Evolutionary conservation across 2,888 invertebrate species (phyloP).

Genomic region (Molanna angustata): DNA sequence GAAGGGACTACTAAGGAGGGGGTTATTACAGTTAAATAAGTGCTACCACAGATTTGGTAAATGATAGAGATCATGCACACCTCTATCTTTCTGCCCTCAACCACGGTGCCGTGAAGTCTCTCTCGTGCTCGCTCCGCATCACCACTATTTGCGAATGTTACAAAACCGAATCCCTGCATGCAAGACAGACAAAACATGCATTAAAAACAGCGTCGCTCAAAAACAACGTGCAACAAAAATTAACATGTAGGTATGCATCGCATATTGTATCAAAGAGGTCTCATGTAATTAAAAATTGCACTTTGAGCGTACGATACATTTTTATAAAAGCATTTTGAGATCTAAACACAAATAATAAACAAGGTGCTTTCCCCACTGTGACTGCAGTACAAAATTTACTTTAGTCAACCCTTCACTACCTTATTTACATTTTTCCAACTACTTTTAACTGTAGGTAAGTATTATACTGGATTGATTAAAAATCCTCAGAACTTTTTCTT

Average conservation of each 20-base stretch:
- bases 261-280: slow-evolving; percentile 40
- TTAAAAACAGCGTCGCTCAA: slow-evolving; percentile 78
- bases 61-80: slow-evolving; percentile 88
- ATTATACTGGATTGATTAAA: too few relatives aligned
- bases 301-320: slow-evolving; percentile 56
- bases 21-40: slow-evolving; percentile 61
- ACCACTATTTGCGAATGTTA: slow-evolving; percentile 99
- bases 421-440: too few relatives aligned
- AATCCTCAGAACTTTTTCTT: too few relatives aligned
- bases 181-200: slow-evolving; percentile 95
- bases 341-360: slow-evolving; percentile 33
- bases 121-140: slow-evolving; percentile 99
- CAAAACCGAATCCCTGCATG: slow-evolving; percentile 99
- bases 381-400: not conserved
- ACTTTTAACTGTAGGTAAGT: too few relatives aligned
- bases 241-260: slow-evolving; percentile 63
- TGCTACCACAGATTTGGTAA: slow-evolving; percentile 54
- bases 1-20: slow-evolving; percentile 43
- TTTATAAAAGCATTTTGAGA: slow-evolving; percentile 43
- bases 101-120: slow-evolving; percentile 99
- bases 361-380: slow-evolving; percentile 26
- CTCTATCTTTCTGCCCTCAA: slow-evolving; percentile 99
- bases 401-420: not conserved
- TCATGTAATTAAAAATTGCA: slow-evolving; percentile 48
- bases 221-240: slow-evolving; percentile 75